Conservation (phyloP, 2,888 invertebrate species). For the Xiphydria camelus region DNA sequence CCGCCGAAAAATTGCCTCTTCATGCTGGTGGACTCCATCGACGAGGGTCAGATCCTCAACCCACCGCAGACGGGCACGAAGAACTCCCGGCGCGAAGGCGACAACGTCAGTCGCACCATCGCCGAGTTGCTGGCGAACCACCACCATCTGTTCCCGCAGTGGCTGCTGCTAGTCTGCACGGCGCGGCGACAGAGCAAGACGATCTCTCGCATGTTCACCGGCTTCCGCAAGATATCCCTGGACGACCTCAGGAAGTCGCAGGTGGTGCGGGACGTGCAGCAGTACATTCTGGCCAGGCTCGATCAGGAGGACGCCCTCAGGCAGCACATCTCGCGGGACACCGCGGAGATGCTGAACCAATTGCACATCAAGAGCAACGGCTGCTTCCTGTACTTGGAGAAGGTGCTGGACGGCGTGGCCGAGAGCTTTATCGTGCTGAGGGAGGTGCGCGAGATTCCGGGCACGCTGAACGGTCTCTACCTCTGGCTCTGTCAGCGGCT, state of each 20-base stretch:
- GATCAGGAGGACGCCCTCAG: conserved; percentile 87
- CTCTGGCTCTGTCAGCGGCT: conserved; percentile 93
- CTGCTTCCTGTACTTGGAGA: conserved; percentile 84
- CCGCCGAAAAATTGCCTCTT: conserved; percentile 85
- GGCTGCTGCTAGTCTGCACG: conserved; percentile 89
- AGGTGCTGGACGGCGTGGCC: conserved; percentile 87
- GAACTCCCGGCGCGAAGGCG: conserved; percentile 56
- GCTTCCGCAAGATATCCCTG: conserved; percentile 88
- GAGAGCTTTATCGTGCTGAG: conserved; percentile 90
- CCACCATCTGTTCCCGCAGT: conserved; percentile 89
- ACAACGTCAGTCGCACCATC: conserved; percentile 65
- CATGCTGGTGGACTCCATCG: conserved; percentile 89
- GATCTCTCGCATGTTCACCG: conserved; percentile 79
- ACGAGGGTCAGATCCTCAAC: conserved; percentile 66
- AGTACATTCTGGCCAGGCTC: conserved; percentile 87
- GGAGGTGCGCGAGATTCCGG: conserved; percentile 91
- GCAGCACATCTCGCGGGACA: conserved; percentile 86
- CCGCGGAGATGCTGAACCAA: conserved; percentile 93
- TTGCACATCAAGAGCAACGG: conserved; percentile 96
- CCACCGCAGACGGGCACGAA: conserved; percentile 60
- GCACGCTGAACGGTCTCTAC: conserved; percentile 92
- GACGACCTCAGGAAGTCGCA: conserved; percentile 88
- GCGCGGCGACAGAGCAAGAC: conserved; percentile 83
- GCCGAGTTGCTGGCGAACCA: conserved; percentile 85
- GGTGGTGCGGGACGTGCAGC: conserved; percentile 93